Percentiles rank a stretch among this genome's conserved stretches.
These are phyloP conservation scores for Trinectes maculatus DNA, from an alignment of 2,113 vertebrate species.

Conservation along the genomic window DNA sequence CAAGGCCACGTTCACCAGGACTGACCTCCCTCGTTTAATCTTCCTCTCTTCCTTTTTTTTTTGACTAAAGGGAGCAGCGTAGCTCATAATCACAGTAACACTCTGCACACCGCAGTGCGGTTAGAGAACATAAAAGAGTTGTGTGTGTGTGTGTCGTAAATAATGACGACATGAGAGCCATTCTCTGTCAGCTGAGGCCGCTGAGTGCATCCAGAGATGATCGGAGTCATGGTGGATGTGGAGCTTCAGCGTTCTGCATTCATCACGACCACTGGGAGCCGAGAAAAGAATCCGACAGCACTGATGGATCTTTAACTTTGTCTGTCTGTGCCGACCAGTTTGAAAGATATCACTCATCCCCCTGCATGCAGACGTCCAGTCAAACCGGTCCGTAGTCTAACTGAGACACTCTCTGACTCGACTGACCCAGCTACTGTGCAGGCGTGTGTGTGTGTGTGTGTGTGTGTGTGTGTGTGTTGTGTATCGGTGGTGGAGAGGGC, in stretches of 20 bases:
- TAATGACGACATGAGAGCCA: slow-evolving; percentile 58
- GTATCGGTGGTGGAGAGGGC: slow-evolving; percentile 27
- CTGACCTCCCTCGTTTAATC: slow-evolving; percentile 65
- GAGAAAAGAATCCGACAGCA: slow-evolving; percentile 41
- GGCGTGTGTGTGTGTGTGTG: slow-evolving; percentile 21
- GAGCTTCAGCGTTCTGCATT: slow-evolving; percentile 63
- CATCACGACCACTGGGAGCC: slow-evolving; percentile 56
- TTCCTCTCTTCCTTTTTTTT: slow-evolving; percentile 80
- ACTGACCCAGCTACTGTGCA: slow-evolving; percentile 38
- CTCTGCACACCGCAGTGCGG: slow-evolving; percentile 40
- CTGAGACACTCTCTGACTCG: slow-evolving; percentile 40
- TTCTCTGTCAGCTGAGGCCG: slow-evolving; percentile 58
- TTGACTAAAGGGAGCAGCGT: slow-evolving; percentile 69
- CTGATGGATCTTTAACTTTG: slow-evolving; percentile 57
- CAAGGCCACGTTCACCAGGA: slow-evolving; percentile 72
- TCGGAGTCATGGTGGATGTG: slow-evolving; percentile 66
- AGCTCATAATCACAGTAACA: slow-evolving; percentile 55
- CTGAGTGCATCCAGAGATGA: slow-evolving; percentile 61
- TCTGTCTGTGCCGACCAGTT: slow-evolving; percentile 39
- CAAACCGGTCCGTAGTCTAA: slow-evolving; percentile 48
- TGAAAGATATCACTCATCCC: slow-evolving; percentile 66
- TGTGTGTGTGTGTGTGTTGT: slow-evolving; percentile 4
- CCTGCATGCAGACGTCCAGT: slow-evolving; percentile 57
- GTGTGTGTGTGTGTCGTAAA: slow-evolving; percentile 60
- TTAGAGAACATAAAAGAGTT: slow-evolving; percentile 58